Base-by-base conservation (phyloP, 2,113 vertebrate species). In the Dicrurus megarhynchus region DNA sequence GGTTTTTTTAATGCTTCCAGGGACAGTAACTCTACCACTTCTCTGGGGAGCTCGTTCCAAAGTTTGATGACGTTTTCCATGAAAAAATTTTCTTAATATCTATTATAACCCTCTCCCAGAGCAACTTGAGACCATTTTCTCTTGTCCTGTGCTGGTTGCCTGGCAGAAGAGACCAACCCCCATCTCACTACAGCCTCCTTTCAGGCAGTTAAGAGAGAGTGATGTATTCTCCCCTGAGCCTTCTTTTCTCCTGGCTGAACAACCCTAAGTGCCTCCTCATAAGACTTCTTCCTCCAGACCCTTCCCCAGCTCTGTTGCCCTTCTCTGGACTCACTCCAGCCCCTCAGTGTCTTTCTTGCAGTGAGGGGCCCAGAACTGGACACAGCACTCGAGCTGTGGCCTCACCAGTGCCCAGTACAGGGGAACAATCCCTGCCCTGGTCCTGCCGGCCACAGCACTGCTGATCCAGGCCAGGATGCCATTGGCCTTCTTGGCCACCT, bases 1-100 rank as follows among this genome's bases (percentile, higher is more conserved):
- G 8, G 39, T 27, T 18, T 56, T 56, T 44, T 8, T 49, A 8
- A n/a, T 0, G 0, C 13, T 52, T n/a, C 23, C 28, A 59, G 33
- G 16, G 44, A 28, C 24, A 6, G 16, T 60, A 73, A 52, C 7
- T n/a, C 33, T 20, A 46, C 33, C 11, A 11, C 23, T 46, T 60
- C 28, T 13, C 32, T 65, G 27, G 12, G 15, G 49, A 57, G 18
- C 4, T 9, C 50, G 5, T 57, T 65, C 7, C 42, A 65, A 57
- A 37, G 50, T 22, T 44, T 33, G 15, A 33, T 21, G 5, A 35
- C 3, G 4, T 15, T 33, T 57, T 64, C 32, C 8, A 57, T 27
- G 3, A 37, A 59, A 68, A 60, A 35, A 27, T 17, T 20, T 32
- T 74, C 39, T 7, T 28, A 21, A 21, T 60, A 39, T 39, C 33